Evolutionary conservation across 2,113 vertebrate genomes (phyloP).

Genomic region (Amphilophus citrinellus): DNA sequence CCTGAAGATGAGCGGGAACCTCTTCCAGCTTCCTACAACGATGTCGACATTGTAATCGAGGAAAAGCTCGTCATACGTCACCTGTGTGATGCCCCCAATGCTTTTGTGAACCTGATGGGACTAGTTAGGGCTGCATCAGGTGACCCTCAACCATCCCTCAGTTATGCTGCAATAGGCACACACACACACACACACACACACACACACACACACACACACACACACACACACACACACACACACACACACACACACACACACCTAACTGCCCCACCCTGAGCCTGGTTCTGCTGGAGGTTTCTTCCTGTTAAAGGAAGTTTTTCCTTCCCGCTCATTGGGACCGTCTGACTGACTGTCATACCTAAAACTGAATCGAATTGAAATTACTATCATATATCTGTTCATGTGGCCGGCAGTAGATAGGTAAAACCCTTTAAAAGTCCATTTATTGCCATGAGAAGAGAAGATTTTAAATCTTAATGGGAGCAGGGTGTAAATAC

Average conservation of each 20-base stretch:
- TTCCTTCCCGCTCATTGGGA: neutral
- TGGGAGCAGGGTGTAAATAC: neutral
- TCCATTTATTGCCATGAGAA: neutral
- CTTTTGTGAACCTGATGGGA: too few relatives aligned
- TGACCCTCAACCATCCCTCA: neutral
- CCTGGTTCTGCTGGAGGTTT: neutral
- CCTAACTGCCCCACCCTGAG: accelerated
- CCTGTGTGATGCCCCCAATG: too few relatives aligned
- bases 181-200: too few relatives aligned
- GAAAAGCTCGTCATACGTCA: too few relatives aligned
- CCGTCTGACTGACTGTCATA: too few relatives aligned
- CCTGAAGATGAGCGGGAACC: too few relatives aligned
- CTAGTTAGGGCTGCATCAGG: neutral
- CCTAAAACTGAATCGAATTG: too few relatives aligned
- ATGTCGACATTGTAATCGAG: too few relatives aligned
- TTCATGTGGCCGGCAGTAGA: neutral
- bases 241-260: too few relatives aligned
- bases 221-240: too few relatives aligned
- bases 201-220: too few relatives aligned
- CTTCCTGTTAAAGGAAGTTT: neutral
- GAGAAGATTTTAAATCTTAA: neutral
- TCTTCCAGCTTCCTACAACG: too few relatives aligned
- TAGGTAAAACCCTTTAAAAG: neutral
- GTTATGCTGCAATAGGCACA: neutral
- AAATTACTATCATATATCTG: neutral